Base-by-base conservation (phyloP, 2,888 invertebrate genomes). In the Aleiodes leptofemur region DNA sequence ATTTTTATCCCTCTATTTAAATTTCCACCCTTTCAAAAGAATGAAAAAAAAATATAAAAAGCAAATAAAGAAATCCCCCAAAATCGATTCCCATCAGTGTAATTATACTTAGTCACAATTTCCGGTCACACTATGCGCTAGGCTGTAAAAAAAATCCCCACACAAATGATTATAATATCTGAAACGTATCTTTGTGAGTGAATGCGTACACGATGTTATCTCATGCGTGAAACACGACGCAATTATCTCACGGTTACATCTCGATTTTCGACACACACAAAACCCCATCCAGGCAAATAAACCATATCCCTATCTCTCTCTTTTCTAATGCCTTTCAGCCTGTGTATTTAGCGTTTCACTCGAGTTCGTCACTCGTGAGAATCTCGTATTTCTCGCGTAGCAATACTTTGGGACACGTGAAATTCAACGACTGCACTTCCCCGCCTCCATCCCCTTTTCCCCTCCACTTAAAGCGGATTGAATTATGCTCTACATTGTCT, bases 191-290 rank as follows among this genome's bases (percentile, higher is more conserved):
- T 66, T 66, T 53, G 43, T 53, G 16, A 51, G n/a, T 43, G 66
- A 69, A 55, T 69, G 66, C 38, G 31, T 38, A n/a, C 50, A 59
- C 51, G 73, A 73, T 69, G 9, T 43, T 69, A 73, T 73, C 73
- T 56, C 53, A 23, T 57, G 61, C 73, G 69, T 69, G 69, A 73
- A 69, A 73, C 59, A 69, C 69, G 69, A 59, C 31, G 69, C 69
- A 69, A 61, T 69, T 66, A 69, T 73, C 69, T 73, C 55, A 43
- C 72, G 14, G n/a, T 64, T 72, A 66, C 55, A 72, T 72, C 72
- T 66, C 38, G 56, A 72, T 72, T 66, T 72, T 72, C 51, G 66
- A 55, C 14, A 64, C 53, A 55, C 11, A 64, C 66, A 55, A 68
- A 51, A 53, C 31, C 13, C 68, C 14, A 53, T 14, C 14, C 68